Evolutionary conservation across 2,888 invertebrate species (phyloP), one percentile per base, ranked within the genome.

Genomic region (Stratiomys singularior): DNA sequence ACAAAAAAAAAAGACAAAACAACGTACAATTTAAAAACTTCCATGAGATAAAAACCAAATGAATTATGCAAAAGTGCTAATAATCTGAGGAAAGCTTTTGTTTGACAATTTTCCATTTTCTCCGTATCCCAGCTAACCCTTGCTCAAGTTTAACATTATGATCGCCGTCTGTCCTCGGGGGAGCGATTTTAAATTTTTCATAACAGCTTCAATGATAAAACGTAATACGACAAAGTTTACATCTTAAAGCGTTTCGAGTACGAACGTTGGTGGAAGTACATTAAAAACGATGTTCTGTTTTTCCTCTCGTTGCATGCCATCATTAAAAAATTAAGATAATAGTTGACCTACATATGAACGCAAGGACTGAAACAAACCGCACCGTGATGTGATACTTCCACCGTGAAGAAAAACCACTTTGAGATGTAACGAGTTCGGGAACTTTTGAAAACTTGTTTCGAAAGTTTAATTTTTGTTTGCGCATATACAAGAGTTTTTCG

Each of bases 321-420:
- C 60, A 60, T 60, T 60, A 60, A 60, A 60, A 60, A 60, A 60
- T 60, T 60, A 60, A 60, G 60, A 60, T 60, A 60, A 60, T 60
- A 60, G 21, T 60, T 60, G 60, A 60, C 60, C 60, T 25, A 60
- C 13, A 60, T 60, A 4, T 18, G 15, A 4, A 4, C 23, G 5
- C 7, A 23, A 23, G 1, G 15, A 60, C 5, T 37, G 3, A 23
- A 60, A 7, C 5, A 60, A 60, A 60, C 15, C 60, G 60, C 2
- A 60, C 25, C 18, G 23, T 25, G 18, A 60, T 60, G 60, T 1
- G 25, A 15, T 5, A 60, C 60, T 18, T n/a, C 7, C 60, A 23
- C 37, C 37, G 37, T 37, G 9, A 37, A 37, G 3, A 25, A 60
- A 60, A 60, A 25, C 60, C 60, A 60, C 60, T 60, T 60, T 21